Conservation (phyloP, 2,888 invertebrate species). For the Elmis aenea region DNA sequence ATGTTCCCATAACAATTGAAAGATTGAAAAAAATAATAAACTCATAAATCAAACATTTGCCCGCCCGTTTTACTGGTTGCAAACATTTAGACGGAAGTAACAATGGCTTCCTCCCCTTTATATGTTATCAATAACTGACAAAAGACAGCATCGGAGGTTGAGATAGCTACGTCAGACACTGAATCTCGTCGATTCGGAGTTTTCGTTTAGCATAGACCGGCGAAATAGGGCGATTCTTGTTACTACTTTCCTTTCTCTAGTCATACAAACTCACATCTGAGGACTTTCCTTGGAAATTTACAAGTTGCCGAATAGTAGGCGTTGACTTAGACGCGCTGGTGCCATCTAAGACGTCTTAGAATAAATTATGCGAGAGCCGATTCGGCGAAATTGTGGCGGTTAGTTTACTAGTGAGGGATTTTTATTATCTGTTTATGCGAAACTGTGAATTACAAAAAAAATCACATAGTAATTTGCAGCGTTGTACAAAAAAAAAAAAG, state of each 20-base stretch:
- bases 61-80: slow-evolving; percentile 30
- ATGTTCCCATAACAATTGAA: too few relatives aligned
- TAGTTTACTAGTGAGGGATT: too few relatives aligned
- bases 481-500: too few relatives aligned
- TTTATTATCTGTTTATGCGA: too few relatives aligned
- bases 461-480: too few relatives aligned
- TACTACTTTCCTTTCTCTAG: slow-evolving; percentile 10
- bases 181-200: slow-evolving; percentile 16
- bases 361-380: too few relatives aligned
- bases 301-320: slow-evolving; percentile 13
- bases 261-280: slow-evolving; percentile 7
- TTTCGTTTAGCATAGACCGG: slow-evolving; percentile 19
- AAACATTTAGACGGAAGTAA: slow-evolving; percentile 32
- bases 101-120: slow-evolving; percentile 31
- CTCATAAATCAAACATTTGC: slow-evolving; percentile 33
- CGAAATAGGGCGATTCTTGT: slow-evolving; percentile 15
- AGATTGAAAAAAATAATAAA: slow-evolving; percentile 29
- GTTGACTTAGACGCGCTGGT: slow-evolving; percentile 14
- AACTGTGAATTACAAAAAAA: too few relatives aligned
- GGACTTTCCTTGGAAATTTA: slow-evolving; percentile 11
- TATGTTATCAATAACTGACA: slow-evolving; percentile 34
- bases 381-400: too few relatives aligned
- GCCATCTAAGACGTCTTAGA: slow-evolving; percentile 10
- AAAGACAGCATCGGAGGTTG: slow-evolving; percentile 25
- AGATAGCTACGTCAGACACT: slow-evolving; percentile 27